These are phyloP conservation scores for Sanderia malayensis DNA, from an alignment of 30 jellyfish, hydroid and myxozoan genomes.

Conservation along the genomic window DNA sequence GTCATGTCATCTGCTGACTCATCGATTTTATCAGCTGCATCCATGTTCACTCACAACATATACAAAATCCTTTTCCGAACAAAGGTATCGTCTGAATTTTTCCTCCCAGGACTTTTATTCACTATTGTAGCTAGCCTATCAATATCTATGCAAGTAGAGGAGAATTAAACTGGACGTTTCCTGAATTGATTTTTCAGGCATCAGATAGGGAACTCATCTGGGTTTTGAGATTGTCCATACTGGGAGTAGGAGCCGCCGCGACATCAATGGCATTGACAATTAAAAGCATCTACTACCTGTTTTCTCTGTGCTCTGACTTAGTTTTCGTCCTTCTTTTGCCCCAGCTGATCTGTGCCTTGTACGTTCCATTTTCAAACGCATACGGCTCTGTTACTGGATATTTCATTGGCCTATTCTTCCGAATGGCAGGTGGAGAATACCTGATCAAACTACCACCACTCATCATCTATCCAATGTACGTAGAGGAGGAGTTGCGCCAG, in stretches of 20 bases:
- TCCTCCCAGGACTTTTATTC: too few species aligned
- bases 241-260: constrained; percentile 69
- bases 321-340: constrained; percentile 69
- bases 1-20: constrained; percentile 96
- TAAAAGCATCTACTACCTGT: constrained; percentile 59
- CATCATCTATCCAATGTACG: constrained; percentile 57
- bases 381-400: constrained; percentile 60
- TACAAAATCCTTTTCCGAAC: constrained; percentile 71
- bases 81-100: too few species aligned
- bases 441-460: constrained; percentile 52
- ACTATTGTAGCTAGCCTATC: too few species aligned
- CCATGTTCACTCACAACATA: constrained; percentile 84
- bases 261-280: constrained; percentile 75
- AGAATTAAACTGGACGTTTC: too few species aligned
- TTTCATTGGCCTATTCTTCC: constrained; percentile 49
- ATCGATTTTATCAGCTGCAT: constrained; percentile 82
- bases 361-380: constrained; percentile 54
- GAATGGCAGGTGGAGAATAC: constrained; percentile 72
- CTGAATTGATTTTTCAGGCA: constrained; percentile 72
- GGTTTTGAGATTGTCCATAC: constrained; percentile 63
- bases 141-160: too few species aligned
- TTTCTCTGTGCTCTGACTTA: constrained; percentile 73
- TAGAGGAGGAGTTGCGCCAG: constrained; percentile 22
- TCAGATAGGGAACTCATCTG: constrained; percentile 65
- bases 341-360: constrained; percentile 63